Percentiles rank a stretch among this genome's conserved stretches.
Evolutionary conservation across 2,888 invertebrate species (phyloP).

Genomic region (Willowsia nigromaculata): DNA sequence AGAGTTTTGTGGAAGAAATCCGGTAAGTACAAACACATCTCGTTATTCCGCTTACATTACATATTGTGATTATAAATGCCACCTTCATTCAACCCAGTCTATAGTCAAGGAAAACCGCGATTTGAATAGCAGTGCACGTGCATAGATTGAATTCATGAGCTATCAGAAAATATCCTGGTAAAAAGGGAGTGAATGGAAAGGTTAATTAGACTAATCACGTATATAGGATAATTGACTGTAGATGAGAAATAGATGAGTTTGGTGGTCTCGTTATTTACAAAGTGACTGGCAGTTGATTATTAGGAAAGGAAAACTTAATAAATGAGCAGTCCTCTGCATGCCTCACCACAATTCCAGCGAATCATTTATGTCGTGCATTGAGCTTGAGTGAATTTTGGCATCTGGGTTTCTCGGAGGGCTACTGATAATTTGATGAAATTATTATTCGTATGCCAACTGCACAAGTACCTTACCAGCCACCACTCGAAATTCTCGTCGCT

Average conservation of each 20-base stretch:
- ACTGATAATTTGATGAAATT: constrained; percentile 63
- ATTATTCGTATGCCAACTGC: constrained; percentile 65
- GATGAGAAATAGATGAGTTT: constrained; percentile 65
- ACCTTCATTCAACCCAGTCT: too few species aligned
- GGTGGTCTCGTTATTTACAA: constrained; percentile 29
- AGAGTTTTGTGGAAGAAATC: not conserved
- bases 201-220: constrained; percentile 69
- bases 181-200: constrained; percentile 29
- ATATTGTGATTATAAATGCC: too few species aligned
- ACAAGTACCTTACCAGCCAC: constrained; percentile 44
- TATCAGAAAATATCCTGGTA: too few species aligned
- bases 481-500: constrained; percentile 39
- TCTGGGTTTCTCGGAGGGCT: constrained; percentile 29
- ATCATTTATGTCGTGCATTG: constrained; percentile 53
- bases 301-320: constrained; percentile 48
- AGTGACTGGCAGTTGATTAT: constrained; percentile 62
- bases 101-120: too few species aligned
- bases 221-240: constrained; percentile 57
- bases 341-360: constrained; percentile 62
- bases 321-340: constrained; percentile 57
- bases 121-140: too few species aligned
- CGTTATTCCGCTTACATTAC: not conserved
- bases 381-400: constrained; percentile 45
- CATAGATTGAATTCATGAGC: too few species aligned
- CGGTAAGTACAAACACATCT: not conserved